Conservation (phyloP, 2,888 invertebrate genomes). For the Drosophila leonis region DNA sequence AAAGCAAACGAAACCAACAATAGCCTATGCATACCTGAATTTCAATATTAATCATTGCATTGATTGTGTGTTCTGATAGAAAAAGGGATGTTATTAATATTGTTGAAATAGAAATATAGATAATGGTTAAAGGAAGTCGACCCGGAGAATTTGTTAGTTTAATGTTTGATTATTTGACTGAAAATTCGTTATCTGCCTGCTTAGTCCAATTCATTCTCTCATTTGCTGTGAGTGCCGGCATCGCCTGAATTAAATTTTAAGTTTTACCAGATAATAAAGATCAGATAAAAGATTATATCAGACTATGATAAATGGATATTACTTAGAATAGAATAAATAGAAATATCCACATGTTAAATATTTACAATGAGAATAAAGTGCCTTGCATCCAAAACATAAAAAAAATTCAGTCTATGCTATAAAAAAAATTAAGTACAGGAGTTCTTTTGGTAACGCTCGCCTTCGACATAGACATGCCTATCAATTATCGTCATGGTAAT, state of each 20-base stretch:
- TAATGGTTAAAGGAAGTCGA: no score
- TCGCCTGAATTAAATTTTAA: neutral
- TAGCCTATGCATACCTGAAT: neutral
- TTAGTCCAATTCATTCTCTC: neutral
- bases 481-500: constrained; percentile 2
- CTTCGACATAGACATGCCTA: no score
- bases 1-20: constrained; percentile 25
- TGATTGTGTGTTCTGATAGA: neutral
- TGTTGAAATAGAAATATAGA: neutral
- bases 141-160: neutral
- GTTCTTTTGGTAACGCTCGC: neutral
- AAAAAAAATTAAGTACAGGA: no score
- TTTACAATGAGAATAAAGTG: no score
- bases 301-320: no score
- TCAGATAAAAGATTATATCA: no score
- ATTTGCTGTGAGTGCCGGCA: neutral
- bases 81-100: constrained; percentile 3
- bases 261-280: no score
- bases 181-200: no score
- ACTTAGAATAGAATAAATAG: no score
- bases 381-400: no score
- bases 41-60: constrained; percentile 10
- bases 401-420: no score
- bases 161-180: neutral
- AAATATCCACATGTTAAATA: no score